Evolutionary conservation across 1,140 invertebrate species (phyloP).

Genomic region (Cardiocondyla obscurior): DNA sequence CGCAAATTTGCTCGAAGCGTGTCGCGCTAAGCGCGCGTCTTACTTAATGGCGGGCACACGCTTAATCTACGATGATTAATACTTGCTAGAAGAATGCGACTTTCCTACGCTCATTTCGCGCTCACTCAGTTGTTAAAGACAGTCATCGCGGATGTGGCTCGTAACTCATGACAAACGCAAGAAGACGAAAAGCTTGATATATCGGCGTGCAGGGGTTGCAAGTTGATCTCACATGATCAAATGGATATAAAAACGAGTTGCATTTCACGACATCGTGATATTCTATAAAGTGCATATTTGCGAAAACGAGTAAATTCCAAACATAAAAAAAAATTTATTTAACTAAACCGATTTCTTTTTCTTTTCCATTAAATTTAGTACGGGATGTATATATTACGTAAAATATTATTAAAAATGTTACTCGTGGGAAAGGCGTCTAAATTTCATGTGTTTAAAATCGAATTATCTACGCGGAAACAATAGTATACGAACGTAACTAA

Average conservation of each 20-base stretch:
- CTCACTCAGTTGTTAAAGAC: conserved; percentile 39
- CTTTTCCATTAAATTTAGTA: not conserved
- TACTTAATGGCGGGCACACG: not conserved
- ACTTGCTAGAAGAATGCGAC: conserved; percentile 23
- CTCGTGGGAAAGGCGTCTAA: not conserved
- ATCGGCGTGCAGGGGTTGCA: conserved; percentile 33
- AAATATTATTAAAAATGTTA: not conserved
- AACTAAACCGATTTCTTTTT: not conserved
- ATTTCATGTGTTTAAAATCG: not conserved
- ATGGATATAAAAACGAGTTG: not conserved
- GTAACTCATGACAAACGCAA: conserved; percentile 30
- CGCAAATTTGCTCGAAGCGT: conserved; percentile 4
- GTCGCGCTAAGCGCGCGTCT: not conserved
- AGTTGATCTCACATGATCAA: conserved; percentile 34
- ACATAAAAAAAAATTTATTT: not conserved
- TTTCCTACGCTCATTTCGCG: conserved; percentile 33
- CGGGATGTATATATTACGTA: not conserved
- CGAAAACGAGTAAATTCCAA: not conserved
- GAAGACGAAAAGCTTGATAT: conserved; percentile 20
- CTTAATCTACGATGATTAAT: conserved; percentile 54
- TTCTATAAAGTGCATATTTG: not conserved
- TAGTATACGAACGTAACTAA: not conserved
- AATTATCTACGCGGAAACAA: not conserved
- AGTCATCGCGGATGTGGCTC: conserved; percentile 14
- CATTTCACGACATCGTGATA: not conserved